A percentile compares a stretch with the other conserved stretches of the same genome.
These are phyloP conservation scores for Leptinotarsa texana DNA, from an alignment of 1,140 invertebrate species.

Conservation along the genomic window DNA sequence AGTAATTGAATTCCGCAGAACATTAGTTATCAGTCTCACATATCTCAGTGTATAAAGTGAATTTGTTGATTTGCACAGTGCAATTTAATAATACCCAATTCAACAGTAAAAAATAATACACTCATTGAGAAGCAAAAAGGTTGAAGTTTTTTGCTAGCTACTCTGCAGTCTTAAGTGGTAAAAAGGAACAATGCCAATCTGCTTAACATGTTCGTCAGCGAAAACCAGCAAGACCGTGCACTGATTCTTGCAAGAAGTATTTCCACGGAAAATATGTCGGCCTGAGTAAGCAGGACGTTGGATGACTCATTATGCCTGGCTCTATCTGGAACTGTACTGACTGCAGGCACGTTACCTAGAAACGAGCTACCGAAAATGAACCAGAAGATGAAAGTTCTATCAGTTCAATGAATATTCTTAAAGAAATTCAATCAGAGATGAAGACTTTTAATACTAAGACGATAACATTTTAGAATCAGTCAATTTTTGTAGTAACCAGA, in stretches of 20 bases:
- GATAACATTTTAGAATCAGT: conserved; percentile 10
- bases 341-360: background rate
- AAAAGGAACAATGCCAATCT: conserved; percentile 9
- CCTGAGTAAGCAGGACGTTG: conserved; percentile 1
- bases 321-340: background rate
- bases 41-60: background rate
- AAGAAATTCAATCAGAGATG: conserved; percentile 10
- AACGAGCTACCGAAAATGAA: background rate
- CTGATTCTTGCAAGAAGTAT: conserved; percentile 10
- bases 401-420: background rate
- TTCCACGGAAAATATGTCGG: conserved; percentile 2
- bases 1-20: background rate
- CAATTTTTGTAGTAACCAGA: background rate
- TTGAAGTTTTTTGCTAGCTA: background rate
- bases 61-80: background rate
- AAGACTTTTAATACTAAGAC: background rate
- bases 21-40: background rate
- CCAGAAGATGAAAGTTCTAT: conserved; percentile 4
- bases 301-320: background rate
- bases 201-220: background rate
- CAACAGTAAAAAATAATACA: background rate
- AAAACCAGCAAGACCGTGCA: conserved; percentile 1
- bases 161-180: background rate
- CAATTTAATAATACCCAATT: conserved; percentile 2
- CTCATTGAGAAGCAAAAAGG: background rate